Percentiles rank a stretch among this genome's conserved stretches.
Conservation (phyloP, 2,888 invertebrate species). For the Leuctra nigra region DNA sequence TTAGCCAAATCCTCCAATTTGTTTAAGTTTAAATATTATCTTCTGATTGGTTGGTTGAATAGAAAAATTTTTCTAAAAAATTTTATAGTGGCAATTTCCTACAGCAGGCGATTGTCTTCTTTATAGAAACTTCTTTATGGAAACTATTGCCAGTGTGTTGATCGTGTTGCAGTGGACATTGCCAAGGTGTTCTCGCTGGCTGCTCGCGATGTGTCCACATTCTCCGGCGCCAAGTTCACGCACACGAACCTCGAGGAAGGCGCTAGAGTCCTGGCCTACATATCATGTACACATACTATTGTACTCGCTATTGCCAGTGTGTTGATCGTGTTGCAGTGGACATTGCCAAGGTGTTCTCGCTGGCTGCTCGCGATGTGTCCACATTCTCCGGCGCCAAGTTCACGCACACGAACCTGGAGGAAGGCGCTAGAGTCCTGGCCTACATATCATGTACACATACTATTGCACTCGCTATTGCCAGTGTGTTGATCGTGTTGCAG, state of each 20-base stretch:
- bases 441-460: no score
- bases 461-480: no score
- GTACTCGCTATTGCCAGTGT: no score
- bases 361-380: conserved; percentile 55
- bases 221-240: conserved; percentile 78
- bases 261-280: conserved; percentile 36
- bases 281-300: no score
- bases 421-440: conserved; percentile 45
- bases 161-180: conserved; percentile 68
- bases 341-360: conserved; percentile 61
- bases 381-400: conserved; percentile 79
- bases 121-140: no score
- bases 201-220: conserved; percentile 57
- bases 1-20: no score
- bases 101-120: conserved; percentile 19
- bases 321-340: conserved; percentile 63
- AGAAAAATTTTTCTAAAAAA: neutral
- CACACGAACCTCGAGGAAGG: conserved; percentile 64
- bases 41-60: no score
- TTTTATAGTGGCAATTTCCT: conserved; percentile 13
- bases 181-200: conserved; percentile 58
- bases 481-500: no score
- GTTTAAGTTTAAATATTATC: no score
- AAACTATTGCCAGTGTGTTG: no score
- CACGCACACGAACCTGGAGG: conserved; percentile 64